A percentile compares a stretch with the other conserved stretches of the same genome.
These are phyloP conservation scores for Malurus splendens DNA, from an alignment of 2,797 vertebrate genomes.

Conservation along the genomic window DNA sequence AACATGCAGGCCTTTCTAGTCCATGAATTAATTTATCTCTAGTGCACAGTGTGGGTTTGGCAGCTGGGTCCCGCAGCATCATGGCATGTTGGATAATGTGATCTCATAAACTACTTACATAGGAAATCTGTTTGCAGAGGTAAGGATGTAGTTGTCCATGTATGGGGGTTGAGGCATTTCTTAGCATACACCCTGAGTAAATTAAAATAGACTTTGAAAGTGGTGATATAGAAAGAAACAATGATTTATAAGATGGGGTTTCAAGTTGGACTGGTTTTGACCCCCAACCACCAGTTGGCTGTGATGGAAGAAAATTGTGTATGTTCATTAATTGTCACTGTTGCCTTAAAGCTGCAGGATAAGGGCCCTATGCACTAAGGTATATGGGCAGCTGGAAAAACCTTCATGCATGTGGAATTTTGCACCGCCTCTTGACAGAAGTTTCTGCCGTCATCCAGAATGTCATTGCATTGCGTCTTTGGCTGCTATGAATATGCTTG, in stretches of 20 bases:
- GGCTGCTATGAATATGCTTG: background rate
- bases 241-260: background rate
- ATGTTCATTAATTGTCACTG: background rate
- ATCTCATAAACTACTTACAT: background rate
- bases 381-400: background rate
- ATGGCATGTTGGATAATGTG: rapidly evolving
- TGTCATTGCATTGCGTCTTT: rapidly evolving
- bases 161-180: background rate
- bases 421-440: background rate
- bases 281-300: background rate
- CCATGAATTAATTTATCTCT: rapidly evolving
- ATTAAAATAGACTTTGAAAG: background rate
- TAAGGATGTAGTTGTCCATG: background rate
- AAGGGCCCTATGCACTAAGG: background rate
- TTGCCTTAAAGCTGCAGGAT: background rate
- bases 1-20: background rate
- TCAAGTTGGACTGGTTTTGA: background rate
- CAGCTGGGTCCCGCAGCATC: background rate
- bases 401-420: background rate
- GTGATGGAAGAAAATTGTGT: background rate
- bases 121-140: background rate
- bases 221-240: background rate
- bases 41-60: rapidly evolving
- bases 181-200: background rate
- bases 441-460: background rate